phyloP scores from a whole-genome alignment of 2,113 vertebrate species.

The Oreocharis arfaki region DNA sequence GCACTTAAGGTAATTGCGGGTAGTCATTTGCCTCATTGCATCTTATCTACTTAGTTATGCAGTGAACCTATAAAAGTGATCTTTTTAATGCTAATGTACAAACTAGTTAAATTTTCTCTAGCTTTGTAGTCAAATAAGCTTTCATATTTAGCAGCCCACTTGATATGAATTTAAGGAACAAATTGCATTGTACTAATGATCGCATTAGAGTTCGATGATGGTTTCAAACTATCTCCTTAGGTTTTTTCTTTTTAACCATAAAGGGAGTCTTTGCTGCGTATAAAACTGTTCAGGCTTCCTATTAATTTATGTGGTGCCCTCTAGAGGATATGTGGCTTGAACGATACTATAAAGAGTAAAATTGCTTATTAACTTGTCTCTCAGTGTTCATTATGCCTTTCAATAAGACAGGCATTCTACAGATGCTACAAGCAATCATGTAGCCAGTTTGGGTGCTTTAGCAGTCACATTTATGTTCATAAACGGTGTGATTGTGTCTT shows the following conservation, averaged over 20 bases:
- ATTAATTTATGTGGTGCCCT: constrained; percentile 62
- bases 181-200: constrained; percentile 31
- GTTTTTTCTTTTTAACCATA: not conserved
- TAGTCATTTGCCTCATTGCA: constrained; percentile 61
- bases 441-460: not conserved
- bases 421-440: not conserved
- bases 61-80: constrained; percentile 58
- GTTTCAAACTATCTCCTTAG: not conserved
- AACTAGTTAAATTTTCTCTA: constrained; percentile 47
- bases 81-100: constrained; percentile 50
- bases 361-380: constrained; percentile 49
- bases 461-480: not conserved
- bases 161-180: constrained; percentile 37
- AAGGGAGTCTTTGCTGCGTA: not conserved
- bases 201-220: constrained; percentile 14
- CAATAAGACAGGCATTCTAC: constrained; percentile 7
- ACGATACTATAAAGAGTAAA: constrained; percentile 29
- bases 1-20: constrained; percentile 65
- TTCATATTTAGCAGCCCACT: constrained; percentile 41
- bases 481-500: not conserved
- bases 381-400: constrained; percentile 26
- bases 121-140: constrained; percentile 55
- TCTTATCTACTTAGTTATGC: constrained; percentile 54
- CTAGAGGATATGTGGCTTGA: constrained; percentile 55
- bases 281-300: constrained; percentile 5